A percentile compares a stretch with the other conserved stretches of the same genome.
Evolutionary conservation across 53 echinoderm and acorn worm genomes (phyloP).

Genomic region (Patiria pectinifera): DNA sequence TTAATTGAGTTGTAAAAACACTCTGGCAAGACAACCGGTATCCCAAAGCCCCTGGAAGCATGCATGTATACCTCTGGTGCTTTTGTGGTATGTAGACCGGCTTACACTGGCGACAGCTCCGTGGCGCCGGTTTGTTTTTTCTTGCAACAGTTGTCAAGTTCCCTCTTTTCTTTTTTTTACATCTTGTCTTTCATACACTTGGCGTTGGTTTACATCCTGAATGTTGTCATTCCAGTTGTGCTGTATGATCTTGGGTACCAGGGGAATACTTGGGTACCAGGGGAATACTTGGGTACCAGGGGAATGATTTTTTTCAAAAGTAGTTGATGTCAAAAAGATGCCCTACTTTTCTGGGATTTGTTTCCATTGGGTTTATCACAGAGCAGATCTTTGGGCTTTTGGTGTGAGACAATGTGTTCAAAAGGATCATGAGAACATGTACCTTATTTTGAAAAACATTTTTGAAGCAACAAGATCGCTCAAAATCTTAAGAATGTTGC

Average conservation of each 20-base stretch:
- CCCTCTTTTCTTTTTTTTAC: background rate
- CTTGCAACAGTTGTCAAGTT: conserved; percentile 37
- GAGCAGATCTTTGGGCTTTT: background rate
- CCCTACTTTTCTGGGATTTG: background rate
- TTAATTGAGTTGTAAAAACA: conserved; percentile 23
- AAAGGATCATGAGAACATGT: background rate
- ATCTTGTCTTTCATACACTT: background rate
- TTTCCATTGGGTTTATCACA: background rate
- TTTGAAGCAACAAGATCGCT: too few relatives aligned
- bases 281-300: conserved; percentile 33
- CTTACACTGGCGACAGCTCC: conserved; percentile 44
- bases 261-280: conserved; percentile 17
- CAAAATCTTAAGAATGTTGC: too few relatives aligned
- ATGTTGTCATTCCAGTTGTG: conserved; percentile 22
- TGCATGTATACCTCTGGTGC: conserved; percentile 29
- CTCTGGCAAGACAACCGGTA: background rate
- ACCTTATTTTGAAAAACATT: too few relatives aligned
- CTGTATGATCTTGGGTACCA: background rate
- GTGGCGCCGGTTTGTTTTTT: conserved; percentile 44
- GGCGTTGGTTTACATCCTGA: background rate
- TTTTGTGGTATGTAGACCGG: conserved; percentile 46
- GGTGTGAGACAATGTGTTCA: background rate
- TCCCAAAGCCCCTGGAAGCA: background rate
- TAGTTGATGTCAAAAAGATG: background rate
- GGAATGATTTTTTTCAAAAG: conserved; percentile 29